Percentiles rank a stretch among this genome's conserved stretches.
Evolutionary conservation across 2,113 vertebrate species (phyloP).

Genomic region (Egretta garzetta): DNA sequence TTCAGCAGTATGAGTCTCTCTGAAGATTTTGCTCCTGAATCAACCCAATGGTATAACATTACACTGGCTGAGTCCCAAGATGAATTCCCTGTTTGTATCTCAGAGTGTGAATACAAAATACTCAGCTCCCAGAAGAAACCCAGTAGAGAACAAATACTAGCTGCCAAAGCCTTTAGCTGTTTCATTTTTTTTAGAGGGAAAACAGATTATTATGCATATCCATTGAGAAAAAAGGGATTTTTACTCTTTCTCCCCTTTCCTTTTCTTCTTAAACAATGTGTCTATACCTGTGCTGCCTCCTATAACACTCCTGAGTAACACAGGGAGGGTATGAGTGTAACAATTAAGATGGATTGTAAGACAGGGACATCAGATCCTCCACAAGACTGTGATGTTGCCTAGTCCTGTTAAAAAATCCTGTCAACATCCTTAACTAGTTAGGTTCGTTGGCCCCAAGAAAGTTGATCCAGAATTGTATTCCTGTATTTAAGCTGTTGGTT

Average conservation of each 20-base stretch:
- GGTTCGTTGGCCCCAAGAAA: neutral
- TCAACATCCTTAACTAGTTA: neutral
- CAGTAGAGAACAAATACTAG: neutral
- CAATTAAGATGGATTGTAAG: neutral
- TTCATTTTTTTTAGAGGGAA: neutral
- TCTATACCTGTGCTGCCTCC: neutral
- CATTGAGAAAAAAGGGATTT: neutral
- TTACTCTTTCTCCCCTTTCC: neutral
- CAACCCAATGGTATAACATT: conserved; percentile 25
- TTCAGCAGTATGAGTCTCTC: neutral
- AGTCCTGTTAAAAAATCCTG: neutral
- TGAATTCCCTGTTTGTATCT: neutral
- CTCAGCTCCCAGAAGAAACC: neutral
- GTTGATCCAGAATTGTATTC: neutral
- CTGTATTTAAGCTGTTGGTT: neutral
- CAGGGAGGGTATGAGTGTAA: neutral
- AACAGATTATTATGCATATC: neutral
- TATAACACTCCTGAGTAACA: neutral
- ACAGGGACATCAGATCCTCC: neutral
- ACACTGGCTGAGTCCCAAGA: neutral
- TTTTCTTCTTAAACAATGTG: neutral
- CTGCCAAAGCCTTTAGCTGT: neutral
- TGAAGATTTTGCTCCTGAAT: conserved; percentile 38
- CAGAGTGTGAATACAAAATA: conserved; percentile 19
- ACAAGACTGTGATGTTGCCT: neutral